A percentile compares a stretch with the other conserved stretches of the same genome.
Evolutionary conservation across 2,113 vertebrate species (phyloP).

Genomic region (Malurus elegans): DNA sequence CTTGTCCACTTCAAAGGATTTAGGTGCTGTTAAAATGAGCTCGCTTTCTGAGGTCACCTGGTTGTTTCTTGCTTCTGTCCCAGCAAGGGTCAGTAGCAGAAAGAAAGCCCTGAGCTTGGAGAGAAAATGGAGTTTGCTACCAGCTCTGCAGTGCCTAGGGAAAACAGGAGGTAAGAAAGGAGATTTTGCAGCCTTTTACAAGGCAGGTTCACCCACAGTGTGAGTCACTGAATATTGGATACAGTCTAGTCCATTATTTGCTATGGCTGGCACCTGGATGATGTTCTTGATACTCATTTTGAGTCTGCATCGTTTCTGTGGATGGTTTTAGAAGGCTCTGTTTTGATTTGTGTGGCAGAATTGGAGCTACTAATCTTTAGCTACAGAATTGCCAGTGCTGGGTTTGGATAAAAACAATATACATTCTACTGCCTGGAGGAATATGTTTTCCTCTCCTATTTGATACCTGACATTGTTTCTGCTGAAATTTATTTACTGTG

Average conservation of each 20-base stretch:
- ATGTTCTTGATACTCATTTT: neutral
- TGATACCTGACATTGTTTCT: neutral
- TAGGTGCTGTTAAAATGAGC: neutral
- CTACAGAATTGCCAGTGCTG: neutral
- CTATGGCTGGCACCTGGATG: neutral
- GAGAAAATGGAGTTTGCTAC: neutral
- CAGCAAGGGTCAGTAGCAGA: neutral
- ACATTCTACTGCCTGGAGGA: neutral
- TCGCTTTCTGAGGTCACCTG: neutral
- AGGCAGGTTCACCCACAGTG: neutral
- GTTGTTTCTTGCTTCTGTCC: neutral
- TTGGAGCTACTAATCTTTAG: neutral
- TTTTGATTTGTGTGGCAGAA: neutral
- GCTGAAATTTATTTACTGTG: neutral
- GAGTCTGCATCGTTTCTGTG: neutral
- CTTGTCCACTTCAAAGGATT: accelerated
- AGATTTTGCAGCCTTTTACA: neutral
- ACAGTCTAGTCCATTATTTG: neutral
- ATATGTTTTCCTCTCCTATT: neutral
- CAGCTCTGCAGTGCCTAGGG: neutral
- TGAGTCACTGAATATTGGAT: neutral
- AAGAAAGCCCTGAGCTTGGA: neutral
- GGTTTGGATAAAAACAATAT: neutral
- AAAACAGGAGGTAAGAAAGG: neutral
- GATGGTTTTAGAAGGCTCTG: neutral